phyloP scores from a whole-genome alignment of 2,113 vertebrate species.

The Neogobius melanostomus region DNA sequence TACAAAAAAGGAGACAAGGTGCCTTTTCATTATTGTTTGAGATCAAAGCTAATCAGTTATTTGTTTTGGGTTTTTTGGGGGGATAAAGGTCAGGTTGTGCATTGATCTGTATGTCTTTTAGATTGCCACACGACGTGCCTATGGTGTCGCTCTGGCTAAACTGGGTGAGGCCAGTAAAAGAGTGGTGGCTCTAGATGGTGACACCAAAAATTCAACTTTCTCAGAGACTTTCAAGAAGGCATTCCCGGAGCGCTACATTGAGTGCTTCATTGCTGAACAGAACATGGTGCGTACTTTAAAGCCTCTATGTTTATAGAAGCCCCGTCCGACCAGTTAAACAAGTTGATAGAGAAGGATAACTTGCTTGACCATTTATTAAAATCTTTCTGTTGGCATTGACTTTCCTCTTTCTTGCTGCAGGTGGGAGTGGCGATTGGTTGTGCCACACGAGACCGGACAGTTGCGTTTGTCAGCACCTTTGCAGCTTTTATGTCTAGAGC shows the following conservation, averaged over 20 bases:
- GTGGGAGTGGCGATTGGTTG: conserved; percentile 86
- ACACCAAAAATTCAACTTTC: conserved; percentile 87
- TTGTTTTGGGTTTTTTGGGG: too few species aligned
- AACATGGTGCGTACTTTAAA: conserved; percentile 78
- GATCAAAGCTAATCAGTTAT: neutral
- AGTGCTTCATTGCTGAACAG: conserved; percentile 87
- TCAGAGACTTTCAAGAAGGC: conserved; percentile 82
- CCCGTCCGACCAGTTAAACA: neutral
- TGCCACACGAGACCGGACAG: conserved; percentile 75
- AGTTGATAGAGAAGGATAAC: neutral
- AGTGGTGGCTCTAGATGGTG: conserved; percentile 83
- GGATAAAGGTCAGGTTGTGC: neutral
- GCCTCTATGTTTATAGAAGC: too few species aligned
- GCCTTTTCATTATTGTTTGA: neutral
- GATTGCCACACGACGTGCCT: conserved; percentile 83
- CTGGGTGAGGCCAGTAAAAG: conserved; percentile 76
- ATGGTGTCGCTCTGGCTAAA: conserved; percentile 81
- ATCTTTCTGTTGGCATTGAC: neutral
- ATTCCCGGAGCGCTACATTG: conserved; percentile 83
- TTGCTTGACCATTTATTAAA: neutral
- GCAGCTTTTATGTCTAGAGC: conserved; percentile 82
- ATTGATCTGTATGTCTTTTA: conserved; percentile 28
- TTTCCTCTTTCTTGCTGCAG: conserved; percentile 52
- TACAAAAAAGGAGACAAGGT: conserved; percentile 84
- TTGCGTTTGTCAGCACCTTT: conserved; percentile 84